Conservation (phyloP, 2,113 vertebrate genomes). For the Etheostoma spectabile region DNA sequence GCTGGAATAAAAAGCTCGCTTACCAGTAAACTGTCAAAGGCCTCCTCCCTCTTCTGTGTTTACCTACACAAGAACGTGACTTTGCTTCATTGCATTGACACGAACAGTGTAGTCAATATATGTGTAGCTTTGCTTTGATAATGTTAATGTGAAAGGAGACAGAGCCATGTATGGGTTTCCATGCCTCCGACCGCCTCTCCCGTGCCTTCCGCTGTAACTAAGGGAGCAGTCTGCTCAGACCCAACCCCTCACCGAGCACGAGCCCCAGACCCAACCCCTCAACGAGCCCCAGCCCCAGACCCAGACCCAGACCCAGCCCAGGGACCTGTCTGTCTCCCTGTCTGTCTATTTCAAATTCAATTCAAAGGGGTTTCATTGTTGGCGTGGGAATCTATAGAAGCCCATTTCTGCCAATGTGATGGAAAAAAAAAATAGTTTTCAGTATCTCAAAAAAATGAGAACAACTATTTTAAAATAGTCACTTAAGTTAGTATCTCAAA, state of each 20-base stretch:
- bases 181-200: constrained; percentile 56
- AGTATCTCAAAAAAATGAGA: too few species aligned
- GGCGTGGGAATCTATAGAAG: too few species aligned
- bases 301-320: constrained; percentile 27
- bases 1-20: constrained; percentile 49
- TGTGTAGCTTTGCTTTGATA: background rate
- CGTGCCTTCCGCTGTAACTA: constrained; percentile 45
- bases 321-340: background rate
- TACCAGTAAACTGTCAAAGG: constrained; percentile 65
- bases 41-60: constrained; percentile 57
- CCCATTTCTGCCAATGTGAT: too few species aligned
- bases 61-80: constrained; percentile 8
- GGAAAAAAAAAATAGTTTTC: too few species aligned
- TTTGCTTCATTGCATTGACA: constrained; percentile 30
- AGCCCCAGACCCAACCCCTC: constrained; percentile 54
- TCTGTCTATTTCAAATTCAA: too few species aligned
- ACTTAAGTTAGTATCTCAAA: too few species aligned
- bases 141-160: constrained; percentile 15
- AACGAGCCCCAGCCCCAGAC: constrained; percentile 51
- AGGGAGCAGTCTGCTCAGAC: constrained; percentile 8
- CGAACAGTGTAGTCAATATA: background rate
- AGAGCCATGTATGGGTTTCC: constrained; percentile 28
- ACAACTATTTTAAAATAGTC: too few species aligned
- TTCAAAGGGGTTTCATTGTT: too few species aligned
- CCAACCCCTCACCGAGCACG: constrained; percentile 37